Evolutionary conservation across 2,797 vertebrate species (phyloP), one percentile per base, ranked within the genome.

Genomic region (Oreonectes daqikongensis): DNA sequence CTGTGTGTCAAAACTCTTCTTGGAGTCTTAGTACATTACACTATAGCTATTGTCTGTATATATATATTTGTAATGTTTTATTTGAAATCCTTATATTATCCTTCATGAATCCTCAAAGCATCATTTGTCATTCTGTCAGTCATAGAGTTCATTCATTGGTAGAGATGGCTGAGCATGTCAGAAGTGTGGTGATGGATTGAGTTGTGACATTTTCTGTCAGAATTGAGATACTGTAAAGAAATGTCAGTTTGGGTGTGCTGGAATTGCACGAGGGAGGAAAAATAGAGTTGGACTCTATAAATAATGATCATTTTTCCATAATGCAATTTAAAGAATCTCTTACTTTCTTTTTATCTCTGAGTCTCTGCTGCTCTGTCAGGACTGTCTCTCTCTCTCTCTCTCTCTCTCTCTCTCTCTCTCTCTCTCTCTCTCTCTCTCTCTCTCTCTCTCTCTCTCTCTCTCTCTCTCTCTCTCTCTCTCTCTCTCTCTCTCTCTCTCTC

Each of bases 191-290:
- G 52, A 75, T 68, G 53, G 64, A 59, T 68, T 59, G 40, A 76
- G 65, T 14, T 59, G 40, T 59, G 65, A 68, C 53, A 40, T 48
- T 70, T 74, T 46, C 73, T 71, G 46, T 66, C 46, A 42, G 40
- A 53, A 35, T 24, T 53, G 63, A 30, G 48, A 22, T 12, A 24
- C 22, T 57, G 55, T 35, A 22, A 48, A 35, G 57, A 30, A 61
- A 24, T 26, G 20, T 60, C 18, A 11, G 11, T 32, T 22, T 1
- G 17, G 24, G n/a, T 8, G 28, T 12, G 40, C 20, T 24, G 20
- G 52, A 53, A 52, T 18, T 48, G 46, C 46, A 48, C 1, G 46
- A 42, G 59, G 38, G 55, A 71, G 40, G 26, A 22, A 26, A 71
- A 60, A 44, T 30, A 10, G 12, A 60, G 17, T 28, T 22, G 6